Percentiles rank a stretch among this genome's conserved stretches.
These are phyloP conservation scores for Netelia fuscicornis DNA, from an alignment of 2,888 invertebrate species.

Conservation along the genomic window DNA sequence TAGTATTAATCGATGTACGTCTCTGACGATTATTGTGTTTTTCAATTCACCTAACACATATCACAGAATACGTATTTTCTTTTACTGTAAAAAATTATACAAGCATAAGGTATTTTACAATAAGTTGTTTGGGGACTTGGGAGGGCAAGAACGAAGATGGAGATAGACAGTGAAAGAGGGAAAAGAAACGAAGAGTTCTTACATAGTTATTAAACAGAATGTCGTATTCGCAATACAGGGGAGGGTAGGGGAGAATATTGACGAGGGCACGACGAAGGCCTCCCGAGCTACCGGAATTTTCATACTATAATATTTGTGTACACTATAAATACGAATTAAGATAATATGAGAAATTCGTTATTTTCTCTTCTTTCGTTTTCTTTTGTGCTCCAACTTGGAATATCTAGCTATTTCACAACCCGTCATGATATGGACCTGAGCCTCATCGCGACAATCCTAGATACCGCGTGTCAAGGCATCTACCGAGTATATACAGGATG, in stretches of 20 bases:
- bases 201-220: conserved; percentile 16
- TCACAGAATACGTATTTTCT: conserved; percentile 82
- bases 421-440: conserved; percentile 51
- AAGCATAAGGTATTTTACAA: conserved; percentile 76
- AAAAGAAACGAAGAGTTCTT: neutral
- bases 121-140: conserved; percentile 55
- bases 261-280: conserved; percentile 5
- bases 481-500: conserved; percentile 28
- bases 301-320: conserved; percentile 40
- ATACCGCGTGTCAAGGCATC: conserved; percentile 25
- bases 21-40: conserved; percentile 77
- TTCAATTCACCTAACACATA: conserved; percentile 82
- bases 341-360: conserved; percentile 51
- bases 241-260: neutral
- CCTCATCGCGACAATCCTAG: conserved; percentile 32
- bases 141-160: conserved; percentile 16
- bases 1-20: conserved; percentile 72
- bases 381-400: conserved; percentile 61
- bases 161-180: conserved; percentile 19
- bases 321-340: conserved; percentile 45
- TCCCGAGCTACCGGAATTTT: conserved; percentile 32
- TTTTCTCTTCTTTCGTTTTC: conserved; percentile 19
- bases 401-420: conserved; percentile 65
- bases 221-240: conserved; percentile 35
- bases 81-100: conserved; percentile 75